These are phyloP conservation scores for Blomia tropicalis DNA, from an alignment of 2,888 invertebrate species.

Conservation along the genomic window DNA sequence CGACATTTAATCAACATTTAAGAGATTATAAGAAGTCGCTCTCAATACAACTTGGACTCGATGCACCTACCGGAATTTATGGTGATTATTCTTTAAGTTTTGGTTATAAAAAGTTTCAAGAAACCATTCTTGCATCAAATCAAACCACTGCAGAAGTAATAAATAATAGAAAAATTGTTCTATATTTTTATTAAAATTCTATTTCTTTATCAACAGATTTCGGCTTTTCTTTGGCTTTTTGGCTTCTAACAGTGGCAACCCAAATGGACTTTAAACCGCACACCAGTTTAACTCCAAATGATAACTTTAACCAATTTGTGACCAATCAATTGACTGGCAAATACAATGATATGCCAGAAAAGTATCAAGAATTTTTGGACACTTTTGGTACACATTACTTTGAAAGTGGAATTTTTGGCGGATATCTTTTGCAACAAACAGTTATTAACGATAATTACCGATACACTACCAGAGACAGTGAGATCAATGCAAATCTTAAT, in stretches of 20 bases:
- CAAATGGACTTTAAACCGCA: conserved; percentile 17
- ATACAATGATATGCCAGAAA: neutral
- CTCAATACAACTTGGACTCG: conserved; percentile 17
- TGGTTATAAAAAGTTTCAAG: conserved; percentile 8
- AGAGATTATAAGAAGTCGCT: conserved; percentile 18
- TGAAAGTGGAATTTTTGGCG: conserved; percentile 18
- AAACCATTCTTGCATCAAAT: neutral
- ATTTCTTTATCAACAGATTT: neutral
- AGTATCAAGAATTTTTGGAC: conserved; percentile 21
- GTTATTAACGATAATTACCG: conserved; percentile 6
- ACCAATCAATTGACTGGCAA: conserved; percentile 2
- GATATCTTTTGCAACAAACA: conserved; percentile 8
- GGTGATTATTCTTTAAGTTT: conserved; percentile 11
- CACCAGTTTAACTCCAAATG: neutral
- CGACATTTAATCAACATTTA: neutral
- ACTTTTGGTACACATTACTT: conserved; percentile 24
- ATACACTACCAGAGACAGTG: conserved; percentile 10
- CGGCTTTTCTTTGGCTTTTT: too few relatives aligned
- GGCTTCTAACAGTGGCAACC: too few relatives aligned
- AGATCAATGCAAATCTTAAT: conserved; percentile 12
- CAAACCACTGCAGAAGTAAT: neutral
- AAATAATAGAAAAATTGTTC: neutral
- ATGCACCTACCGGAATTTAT: neutral
- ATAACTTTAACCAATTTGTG: conserved; percentile 10
- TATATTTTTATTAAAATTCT: neutral